phyloP scores from a whole-genome alignment of 2,113 vertebrate species.

The Alosa alosa region DNA sequence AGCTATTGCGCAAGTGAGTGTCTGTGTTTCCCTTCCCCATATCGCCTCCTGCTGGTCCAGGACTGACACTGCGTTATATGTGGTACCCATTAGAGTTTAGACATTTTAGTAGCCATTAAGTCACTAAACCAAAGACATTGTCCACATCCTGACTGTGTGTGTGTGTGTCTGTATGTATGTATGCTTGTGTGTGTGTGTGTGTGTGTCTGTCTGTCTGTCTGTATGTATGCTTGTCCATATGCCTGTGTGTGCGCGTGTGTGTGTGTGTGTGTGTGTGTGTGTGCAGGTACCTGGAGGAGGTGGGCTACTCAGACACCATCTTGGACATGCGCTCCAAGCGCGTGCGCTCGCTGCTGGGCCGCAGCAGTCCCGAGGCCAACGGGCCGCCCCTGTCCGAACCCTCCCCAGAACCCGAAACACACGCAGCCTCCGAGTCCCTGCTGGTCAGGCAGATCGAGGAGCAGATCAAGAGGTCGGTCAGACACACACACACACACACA shows the following conservation, averaged over 20 bases:
- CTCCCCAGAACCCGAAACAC: conserved; percentile 58
- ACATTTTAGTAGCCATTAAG: too few species aligned
- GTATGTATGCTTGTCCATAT: background rate
- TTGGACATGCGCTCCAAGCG: conserved; percentile 88
- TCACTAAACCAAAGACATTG: too few species aligned
- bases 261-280: background rate
- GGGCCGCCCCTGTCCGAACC: conserved; percentile 67
- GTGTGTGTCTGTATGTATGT: too few species aligned
- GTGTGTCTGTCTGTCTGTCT: background rate
- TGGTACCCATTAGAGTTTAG: too few species aligned
- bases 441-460: conserved; percentile 87
- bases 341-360: conserved; percentile 82
- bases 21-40: background rate
- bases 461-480: conserved; percentile 83
- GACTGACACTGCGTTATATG: too few species aligned
- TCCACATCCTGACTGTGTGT: too few species aligned
- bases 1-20: conserved; percentile 86
- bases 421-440: conserved; percentile 72
- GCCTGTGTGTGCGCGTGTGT: background rate
- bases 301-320: conserved; percentile 90
- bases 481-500: background rate
- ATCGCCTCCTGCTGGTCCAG: too few species aligned
- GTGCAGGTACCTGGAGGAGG: conserved; percentile 85
- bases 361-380: conserved; percentile 78
- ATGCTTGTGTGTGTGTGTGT: background rate